A percentile compares a stretch with the other conserved stretches of the same genome.
These are phyloP conservation scores for Danaus melanippus DNA, from an alignment of 1,140 invertebrate species.

Conservation along the genomic window DNA sequence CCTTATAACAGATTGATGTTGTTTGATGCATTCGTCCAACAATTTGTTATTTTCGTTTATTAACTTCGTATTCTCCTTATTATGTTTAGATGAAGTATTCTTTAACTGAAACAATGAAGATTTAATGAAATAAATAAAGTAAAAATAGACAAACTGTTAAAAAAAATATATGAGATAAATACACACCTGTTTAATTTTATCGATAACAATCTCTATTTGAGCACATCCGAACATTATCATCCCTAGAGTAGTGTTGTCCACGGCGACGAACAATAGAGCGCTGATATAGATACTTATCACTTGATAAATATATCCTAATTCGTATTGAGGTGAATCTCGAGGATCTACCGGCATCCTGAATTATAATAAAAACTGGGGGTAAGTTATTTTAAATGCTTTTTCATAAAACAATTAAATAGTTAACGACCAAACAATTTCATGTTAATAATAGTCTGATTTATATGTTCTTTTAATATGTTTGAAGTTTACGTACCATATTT, in stretches of 20 bases:
- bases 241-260: constrained; percentile 43
- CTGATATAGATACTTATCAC: constrained; percentile 47
- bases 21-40: constrained; percentile 44
- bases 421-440: no score
- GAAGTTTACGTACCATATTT: constrained; percentile 44
- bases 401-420: no score
- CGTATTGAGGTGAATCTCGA: constrained; percentile 38
- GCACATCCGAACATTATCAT: constrained; percentile 55
- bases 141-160: constrained; percentile 6
- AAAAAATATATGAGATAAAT: background rate
- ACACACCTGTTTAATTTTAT: constrained; percentile 44
- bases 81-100: constrained; percentile 21
- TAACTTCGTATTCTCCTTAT: constrained; percentile 12
- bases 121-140: background rate
- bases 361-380: constrained; percentile 4
- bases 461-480: no score
- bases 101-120: constrained; percentile 23
- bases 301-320: constrained; percentile 51
- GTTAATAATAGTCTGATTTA: no score
- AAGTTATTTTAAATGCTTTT: background rate
- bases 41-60: constrained; percentile 33
- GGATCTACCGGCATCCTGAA: constrained; percentile 52
- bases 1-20: constrained; percentile 44
- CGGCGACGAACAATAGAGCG: constrained; percentile 43
- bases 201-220: constrained; percentile 49